Evolutionary conservation across 2,888 invertebrate genomes (phyloP), one percentile per base, ranked within the genome.

Genomic region (Leuctra nigra): DNA sequence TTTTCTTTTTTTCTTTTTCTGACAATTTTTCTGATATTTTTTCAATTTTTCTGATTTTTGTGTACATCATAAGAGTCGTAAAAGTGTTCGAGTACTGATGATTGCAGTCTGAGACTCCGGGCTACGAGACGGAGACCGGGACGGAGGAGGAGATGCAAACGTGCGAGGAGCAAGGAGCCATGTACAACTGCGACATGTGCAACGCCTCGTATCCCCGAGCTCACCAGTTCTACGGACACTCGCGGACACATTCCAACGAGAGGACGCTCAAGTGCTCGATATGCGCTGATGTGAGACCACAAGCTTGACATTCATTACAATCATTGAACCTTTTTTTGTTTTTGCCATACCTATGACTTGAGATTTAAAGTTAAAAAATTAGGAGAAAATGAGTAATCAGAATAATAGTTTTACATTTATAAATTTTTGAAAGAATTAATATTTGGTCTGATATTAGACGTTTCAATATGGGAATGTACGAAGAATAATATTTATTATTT

Each of bases 191-290:
- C 56, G 62, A 63, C 46, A 50, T 61, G 44, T 63, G 64, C 58
- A 59, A 63, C 1, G 62, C 63, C 20, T 50, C 62, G 33, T 69
- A 66, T 48, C 47, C 61, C 11, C 65, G 63, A 22, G 68, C 67
- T 18, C 64, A 65, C 24, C 66, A 68, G 56, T 69, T 66, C 61
- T 68, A 64, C 36, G 67, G 66, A n/a, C 69, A 70, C 46, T 58
- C 69, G 38, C 61, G 66, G 29, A 57, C 65, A 25, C 68, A 69
- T 54, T 63, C 64, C 11, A 65, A 64, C 7, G 66, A 67, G 44
- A 61, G 66, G 9, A 44, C 60, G 4, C 67, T 65, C 61, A 63
- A 63, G 16, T 68, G 67, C 39, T 38, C 60, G 4, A 61, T 64
- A 23, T 67, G 64, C 56, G 61, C 65, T 11, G 48, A 25, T 18